Percentiles rank a stretch among this genome's conserved stretches.
These are phyloP conservation scores for Catamblyrhynchus diadema DNA, from an alignment of 2,797 vertebrate genomes.

Conservation along the genomic window DNA sequence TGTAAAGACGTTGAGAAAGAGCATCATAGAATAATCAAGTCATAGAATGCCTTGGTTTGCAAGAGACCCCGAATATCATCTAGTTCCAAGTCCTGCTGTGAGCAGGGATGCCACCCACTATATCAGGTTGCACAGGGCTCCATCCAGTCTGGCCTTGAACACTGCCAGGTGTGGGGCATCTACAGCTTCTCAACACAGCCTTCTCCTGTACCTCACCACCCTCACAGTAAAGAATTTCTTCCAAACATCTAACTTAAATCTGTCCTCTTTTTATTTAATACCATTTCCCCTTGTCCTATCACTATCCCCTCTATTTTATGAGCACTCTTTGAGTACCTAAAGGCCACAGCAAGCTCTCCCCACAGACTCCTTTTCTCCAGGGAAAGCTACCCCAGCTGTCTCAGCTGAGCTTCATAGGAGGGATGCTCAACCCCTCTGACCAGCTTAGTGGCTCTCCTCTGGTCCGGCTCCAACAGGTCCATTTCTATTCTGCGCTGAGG, in stretches of 20 bases:
- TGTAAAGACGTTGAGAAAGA: background rate
- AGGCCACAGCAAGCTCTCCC: accelerated
- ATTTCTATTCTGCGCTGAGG: background rate
- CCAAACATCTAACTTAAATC: background rate
- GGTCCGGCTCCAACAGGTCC: background rate
- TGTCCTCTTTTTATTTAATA: background rate
- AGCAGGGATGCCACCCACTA: background rate
- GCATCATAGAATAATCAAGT: background rate
- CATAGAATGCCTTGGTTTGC: background rate
- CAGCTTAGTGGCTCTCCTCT: background rate
- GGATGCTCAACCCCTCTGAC: accelerated
- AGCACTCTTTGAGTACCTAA: background rate
- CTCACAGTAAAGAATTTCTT: background rate
- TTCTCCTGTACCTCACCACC: background rate
- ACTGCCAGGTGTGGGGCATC: background rate
- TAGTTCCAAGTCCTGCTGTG: background rate
- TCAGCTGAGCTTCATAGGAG: background rate
- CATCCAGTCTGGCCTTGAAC: background rate
- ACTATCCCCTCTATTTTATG: background rate
- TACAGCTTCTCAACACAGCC: background rate
- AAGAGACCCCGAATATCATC: background rate
- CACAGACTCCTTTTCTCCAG: background rate
- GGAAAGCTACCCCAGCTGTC: background rate
- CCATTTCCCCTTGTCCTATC: background rate
- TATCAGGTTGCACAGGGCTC: background rate